phyloP scores from a whole-genome alignment of 2,888 invertebrate genomes.

The Archaeoteleia sp. region DNA sequence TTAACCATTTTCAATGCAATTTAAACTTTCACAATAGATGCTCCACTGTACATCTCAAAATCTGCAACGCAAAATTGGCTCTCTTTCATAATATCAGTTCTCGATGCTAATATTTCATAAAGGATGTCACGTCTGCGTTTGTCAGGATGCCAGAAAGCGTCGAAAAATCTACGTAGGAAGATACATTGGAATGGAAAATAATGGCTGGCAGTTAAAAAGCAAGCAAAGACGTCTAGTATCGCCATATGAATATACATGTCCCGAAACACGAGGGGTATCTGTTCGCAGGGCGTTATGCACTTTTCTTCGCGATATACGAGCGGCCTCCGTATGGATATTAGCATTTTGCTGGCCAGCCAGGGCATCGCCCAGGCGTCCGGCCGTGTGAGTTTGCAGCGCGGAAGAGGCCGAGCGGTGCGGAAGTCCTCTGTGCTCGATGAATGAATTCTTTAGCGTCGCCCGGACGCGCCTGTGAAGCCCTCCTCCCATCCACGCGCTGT shows the following conservation, averaged over 20 bases:
- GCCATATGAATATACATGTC: constrained; percentile 60
- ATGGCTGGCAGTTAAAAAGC: constrained; percentile 25
- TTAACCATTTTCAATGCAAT: too few relatives aligned
- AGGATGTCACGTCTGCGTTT: too few relatives aligned
- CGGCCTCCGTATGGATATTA: constrained; percentile 30
- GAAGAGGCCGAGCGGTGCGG: constrained; percentile 1
- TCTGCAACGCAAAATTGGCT: too few relatives aligned
- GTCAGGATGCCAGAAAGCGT: too few relatives aligned
- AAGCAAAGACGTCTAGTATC: constrained; percentile 33
- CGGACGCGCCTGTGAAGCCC: background rate
- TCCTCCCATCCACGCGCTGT: background rate
- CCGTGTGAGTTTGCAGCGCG: background rate
- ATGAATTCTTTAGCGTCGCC: constrained; percentile 11
- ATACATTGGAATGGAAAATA: constrained; percentile 31
- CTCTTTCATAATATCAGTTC: too few relatives aligned
- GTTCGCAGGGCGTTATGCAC: constrained; percentile 13
- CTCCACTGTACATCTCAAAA: too few relatives aligned
- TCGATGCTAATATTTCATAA: too few relatives aligned
- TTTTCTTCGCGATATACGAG: constrained; percentile 16
- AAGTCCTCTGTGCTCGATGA: constrained; percentile 4
- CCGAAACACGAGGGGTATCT: constrained; percentile 37
- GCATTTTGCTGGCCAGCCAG: constrained; percentile 40
- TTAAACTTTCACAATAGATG: too few relatives aligned
- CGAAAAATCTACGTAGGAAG: too few relatives aligned
- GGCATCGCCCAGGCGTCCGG: constrained; percentile 8